Percentiles rank a stretch among this genome's conserved stretches.
These are phyloP conservation scores for Xerus rutilus DNA, from an alignment of 2,797 vertebrate genomes.

Conservation along the genomic window DNA sequence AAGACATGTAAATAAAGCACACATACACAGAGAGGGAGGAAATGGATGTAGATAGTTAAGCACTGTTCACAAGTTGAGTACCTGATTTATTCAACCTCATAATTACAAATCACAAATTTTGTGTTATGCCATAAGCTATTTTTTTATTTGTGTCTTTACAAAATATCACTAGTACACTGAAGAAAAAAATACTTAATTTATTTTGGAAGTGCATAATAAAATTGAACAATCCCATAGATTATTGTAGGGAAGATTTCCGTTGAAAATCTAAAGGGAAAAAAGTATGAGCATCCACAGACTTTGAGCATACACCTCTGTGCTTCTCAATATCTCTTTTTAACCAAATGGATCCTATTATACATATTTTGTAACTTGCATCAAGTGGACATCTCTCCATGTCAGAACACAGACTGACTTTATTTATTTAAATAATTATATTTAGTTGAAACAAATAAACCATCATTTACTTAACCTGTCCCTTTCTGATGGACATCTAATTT, in stretches of 20 bases:
- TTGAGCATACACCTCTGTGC: neutral
- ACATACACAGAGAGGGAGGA: neutral
- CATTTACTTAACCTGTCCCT: neutral
- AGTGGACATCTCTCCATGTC: neutral
- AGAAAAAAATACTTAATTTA: neutral
- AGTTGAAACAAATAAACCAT: neutral
- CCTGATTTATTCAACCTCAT: neutral
- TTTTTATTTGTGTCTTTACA: neutral
- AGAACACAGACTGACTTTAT: neutral
- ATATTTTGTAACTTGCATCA: neutral
- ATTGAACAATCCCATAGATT: neutral
- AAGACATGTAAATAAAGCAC: neutral
- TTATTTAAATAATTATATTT: neutral
- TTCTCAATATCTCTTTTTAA: neutral
- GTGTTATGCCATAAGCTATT: neutral
- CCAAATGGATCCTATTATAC: neutral
- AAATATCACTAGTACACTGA: neutral
- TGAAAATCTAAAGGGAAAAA: neutral
- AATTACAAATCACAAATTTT: slow-evolving; percentile 29
- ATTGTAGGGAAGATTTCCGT: neutral
- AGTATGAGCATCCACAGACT: neutral
- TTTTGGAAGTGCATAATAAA: slow-evolving; percentile 51
- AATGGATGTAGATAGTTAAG: neutral
- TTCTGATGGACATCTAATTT: neutral
- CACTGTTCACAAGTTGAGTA: neutral